Evolutionary conservation across 2,888 invertebrate genomes (phyloP).

Genomic region (Sussaba pulchella): DNA sequence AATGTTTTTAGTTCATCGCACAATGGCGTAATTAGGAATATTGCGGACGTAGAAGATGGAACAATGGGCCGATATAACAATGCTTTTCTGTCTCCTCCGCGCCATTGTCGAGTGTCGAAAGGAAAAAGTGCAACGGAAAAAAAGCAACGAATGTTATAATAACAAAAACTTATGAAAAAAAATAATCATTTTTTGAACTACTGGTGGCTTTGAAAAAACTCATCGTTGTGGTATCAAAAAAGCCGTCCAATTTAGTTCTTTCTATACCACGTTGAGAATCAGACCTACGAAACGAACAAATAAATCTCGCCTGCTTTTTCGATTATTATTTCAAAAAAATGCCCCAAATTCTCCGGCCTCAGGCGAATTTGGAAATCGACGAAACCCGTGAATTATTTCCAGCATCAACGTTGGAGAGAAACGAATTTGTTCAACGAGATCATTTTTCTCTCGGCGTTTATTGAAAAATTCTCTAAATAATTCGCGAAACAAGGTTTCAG

Average conservation of each 20-base stretch:
- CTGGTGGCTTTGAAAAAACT: neutral
- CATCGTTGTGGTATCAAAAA: neutral
- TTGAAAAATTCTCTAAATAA: slow-evolving; percentile 7
- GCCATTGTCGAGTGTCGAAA: slow-evolving; percentile 7
- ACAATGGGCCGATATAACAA: slow-evolving; percentile 55
- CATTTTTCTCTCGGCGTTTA: slow-evolving; percentile 3
- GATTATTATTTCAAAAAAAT: slow-evolving; percentile 14
- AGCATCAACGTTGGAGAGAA: neutral
- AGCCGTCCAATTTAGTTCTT: neutral
- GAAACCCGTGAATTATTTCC: slow-evolving; percentile 1
- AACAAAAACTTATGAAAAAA: slow-evolving; percentile 10
- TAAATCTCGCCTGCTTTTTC: neutral
- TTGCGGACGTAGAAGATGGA: slow-evolving; percentile 50
- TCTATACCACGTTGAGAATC: neutral
- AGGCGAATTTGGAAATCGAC: neutral
- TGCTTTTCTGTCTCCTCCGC: slow-evolving; percentile 18
- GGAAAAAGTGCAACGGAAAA: slow-evolving; percentile 32
- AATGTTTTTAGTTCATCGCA: slow-evolving; percentile 56
- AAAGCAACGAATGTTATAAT: slow-evolving; percentile 54
- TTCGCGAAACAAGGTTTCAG: slow-evolving; percentile 18
- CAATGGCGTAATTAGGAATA: slow-evolving; percentile 73
- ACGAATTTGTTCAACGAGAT: neutral
- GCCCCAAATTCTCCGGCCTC: neutral
- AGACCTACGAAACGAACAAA: neutral
- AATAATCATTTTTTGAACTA: neutral